Evolutionary conservation across 2,888 invertebrate genomes (phyloP).

Genomic region (Aporophyla lueneburgensis): DNA sequence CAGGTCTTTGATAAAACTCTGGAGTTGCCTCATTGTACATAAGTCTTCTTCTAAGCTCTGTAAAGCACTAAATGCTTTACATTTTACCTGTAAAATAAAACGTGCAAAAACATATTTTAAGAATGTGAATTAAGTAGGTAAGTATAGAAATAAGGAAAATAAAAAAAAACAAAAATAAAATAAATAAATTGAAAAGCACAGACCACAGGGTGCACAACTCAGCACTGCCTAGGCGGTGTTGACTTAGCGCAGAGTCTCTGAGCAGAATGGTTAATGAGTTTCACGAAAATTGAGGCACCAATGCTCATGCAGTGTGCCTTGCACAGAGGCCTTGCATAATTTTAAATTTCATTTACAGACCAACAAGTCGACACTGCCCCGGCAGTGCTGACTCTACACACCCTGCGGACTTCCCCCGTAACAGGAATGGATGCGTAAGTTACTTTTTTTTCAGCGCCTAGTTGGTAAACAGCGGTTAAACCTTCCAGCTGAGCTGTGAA

Average conservation of each 20-base stretch:
- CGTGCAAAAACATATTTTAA: slow-evolving; percentile 28
- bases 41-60: slow-evolving; percentile 98
- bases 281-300: background rate
- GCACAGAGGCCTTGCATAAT: slow-evolving; percentile 47
- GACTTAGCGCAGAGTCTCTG: slow-evolving; percentile 53
- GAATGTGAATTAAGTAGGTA: background rate
- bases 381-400: slow-evolving; percentile 61
- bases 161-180: background rate
- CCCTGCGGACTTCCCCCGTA: slow-evolving; percentile 63
- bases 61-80: slow-evolving; percentile 97
- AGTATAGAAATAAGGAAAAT: background rate
- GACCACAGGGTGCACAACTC: slow-evolving; percentile 34
- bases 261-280: slow-evolving; percentile 1
- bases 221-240: slow-evolving; percentile 63
- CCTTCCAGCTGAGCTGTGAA: slow-evolving; percentile 98
- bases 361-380: slow-evolving; percentile 51
- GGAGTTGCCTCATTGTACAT: slow-evolving; percentile 94
- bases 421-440: slow-evolving; percentile 62
- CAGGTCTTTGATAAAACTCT: slow-evolving; percentile 93
- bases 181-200: slow-evolving; percentile 43
- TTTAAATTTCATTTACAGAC: background rate
- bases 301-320: slow-evolving; percentile 12
- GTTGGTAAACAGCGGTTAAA: slow-evolving; percentile 97
- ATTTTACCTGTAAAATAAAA: slow-evolving; percentile 92
- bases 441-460: slow-evolving; percentile 97